Percentiles rank a stretch among this genome's conserved stretches.
Conservation (phyloP, 2,797 vertebrate genomes). For the Merluccius polli region DNA sequence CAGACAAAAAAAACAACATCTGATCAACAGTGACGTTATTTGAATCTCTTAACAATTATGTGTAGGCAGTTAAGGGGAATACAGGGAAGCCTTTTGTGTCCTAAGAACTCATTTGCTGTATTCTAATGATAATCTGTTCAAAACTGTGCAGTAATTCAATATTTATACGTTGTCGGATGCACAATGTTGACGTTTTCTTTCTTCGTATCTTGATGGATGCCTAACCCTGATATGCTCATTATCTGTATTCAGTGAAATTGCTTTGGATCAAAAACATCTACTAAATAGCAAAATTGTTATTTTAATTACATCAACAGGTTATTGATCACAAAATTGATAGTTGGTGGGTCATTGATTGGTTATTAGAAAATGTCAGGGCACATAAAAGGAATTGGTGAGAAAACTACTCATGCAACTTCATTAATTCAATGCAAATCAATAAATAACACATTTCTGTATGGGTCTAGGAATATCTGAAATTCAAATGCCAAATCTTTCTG, state of each 20-base stretch:
- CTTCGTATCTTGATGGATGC: background rate
- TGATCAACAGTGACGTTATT: background rate
- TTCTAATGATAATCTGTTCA: constrained; percentile 2
- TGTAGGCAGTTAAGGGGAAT: background rate
- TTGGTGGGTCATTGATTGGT: background rate
- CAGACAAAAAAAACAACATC: background rate
- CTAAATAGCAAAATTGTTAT: background rate
- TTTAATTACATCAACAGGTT: background rate
- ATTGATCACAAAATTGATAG: background rate
- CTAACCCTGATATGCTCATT: background rate
- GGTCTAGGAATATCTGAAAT: background rate
- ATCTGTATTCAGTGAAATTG: background rate
- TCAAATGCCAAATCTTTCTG: background rate
- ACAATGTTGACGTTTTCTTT: background rate
- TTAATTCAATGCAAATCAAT: background rate
- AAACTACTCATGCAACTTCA: background rate
- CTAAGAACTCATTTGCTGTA: background rate
- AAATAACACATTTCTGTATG: background rate
- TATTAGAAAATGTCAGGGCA: background rate
- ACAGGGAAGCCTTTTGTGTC: background rate
- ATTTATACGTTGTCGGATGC: background rate
- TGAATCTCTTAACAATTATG: background rate
- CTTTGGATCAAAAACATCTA: background rate
- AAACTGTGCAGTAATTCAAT: background rate
- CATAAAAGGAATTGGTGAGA: background rate